Evolutionary conservation across 2,113 vertebrate genomes (phyloP).

Genomic region (Vireo altiloquus): DNA sequence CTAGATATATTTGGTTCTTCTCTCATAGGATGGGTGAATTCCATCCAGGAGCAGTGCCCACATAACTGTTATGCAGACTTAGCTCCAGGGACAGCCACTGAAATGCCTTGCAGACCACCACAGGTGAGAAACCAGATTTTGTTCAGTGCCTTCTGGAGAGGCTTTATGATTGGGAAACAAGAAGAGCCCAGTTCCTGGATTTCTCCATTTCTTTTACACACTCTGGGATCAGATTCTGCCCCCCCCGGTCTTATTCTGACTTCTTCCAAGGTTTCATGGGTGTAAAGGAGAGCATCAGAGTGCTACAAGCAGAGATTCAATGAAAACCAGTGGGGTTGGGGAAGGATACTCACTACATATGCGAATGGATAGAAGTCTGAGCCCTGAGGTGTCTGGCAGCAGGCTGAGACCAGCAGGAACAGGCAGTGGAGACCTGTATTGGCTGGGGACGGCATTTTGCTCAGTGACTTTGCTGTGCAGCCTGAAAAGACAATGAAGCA

Average conservation of each 20-base stretch:
- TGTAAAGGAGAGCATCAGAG: not conserved
- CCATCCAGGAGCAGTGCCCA: not conserved
- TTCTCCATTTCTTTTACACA: not conserved
- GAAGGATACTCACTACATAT: conserved; percentile 66
- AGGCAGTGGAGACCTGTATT: conserved; percentile 19
- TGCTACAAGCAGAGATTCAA: not conserved
- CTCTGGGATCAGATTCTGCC: not conserved
- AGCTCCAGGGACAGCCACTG: not conserved
- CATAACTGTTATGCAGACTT: accelerated
- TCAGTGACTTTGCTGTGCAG: not conserved
- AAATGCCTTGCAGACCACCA: not conserved
- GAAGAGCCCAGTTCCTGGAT: not conserved
- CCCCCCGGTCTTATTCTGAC: not conserved
- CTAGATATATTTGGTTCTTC: not conserved
- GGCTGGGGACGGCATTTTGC: conserved; percentile 34
- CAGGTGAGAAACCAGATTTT: not conserved
- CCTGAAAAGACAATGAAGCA: conserved; percentile 48
- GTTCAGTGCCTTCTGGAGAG: not conserved
- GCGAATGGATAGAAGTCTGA: not conserved
- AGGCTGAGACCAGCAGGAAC: conserved; percentile 23
- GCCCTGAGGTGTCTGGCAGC: not conserved
- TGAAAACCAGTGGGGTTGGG: not conserved
- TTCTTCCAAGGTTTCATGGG: not conserved
- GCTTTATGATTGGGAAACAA: not conserved
- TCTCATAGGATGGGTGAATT: not conserved